Percentiles rank a stretch among this genome's conserved stretches.
phyloP scores from a whole-genome alignment of 2,113 vertebrate genomes.

The Cyanocitta stelleri region DNA sequence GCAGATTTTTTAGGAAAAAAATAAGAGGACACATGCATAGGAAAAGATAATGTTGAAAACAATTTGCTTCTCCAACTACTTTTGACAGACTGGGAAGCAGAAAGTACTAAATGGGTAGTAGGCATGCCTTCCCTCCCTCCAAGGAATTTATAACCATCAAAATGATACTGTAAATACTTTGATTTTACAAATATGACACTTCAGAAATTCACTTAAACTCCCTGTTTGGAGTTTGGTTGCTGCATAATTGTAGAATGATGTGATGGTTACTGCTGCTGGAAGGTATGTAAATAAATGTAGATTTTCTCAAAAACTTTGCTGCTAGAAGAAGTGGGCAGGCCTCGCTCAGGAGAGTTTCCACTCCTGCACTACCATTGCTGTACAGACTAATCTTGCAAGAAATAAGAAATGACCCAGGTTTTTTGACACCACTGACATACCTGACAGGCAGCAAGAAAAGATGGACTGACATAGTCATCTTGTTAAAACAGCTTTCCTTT shows the following conservation, averaged over 20 bases:
- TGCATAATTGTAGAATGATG: not conserved
- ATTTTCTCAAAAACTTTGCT: not conserved
- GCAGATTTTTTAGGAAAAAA: not conserved
- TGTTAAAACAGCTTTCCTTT: not conserved
- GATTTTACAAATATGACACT: not conserved
- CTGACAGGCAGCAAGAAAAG: not conserved
- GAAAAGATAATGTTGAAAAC: not conserved
- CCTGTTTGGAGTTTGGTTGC: not conserved
- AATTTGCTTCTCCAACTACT: not conserved
- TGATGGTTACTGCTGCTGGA: not conserved
- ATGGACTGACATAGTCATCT: not conserved
- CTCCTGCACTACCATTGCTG: not conserved
- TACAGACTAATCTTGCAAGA: not conserved
- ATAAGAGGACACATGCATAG: not conserved
- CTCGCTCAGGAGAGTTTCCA: not conserved
- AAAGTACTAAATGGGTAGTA: not conserved
- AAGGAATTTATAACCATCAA: not conserved
- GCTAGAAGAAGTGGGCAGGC: not conserved
- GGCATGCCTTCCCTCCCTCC: not conserved
- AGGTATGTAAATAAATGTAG: not conserved
- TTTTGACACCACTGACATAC: not conserved
- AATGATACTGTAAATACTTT: not conserved
- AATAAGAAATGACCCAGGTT: not conserved
- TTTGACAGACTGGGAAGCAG: not conserved
- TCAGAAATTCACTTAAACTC: not conserved